A percentile compares a stretch with the other conserved stretches of the same genome.
Evolutionary conservation across 2,113 vertebrate species (phyloP).

Genomic region (Petaurus breviceps): DNA sequence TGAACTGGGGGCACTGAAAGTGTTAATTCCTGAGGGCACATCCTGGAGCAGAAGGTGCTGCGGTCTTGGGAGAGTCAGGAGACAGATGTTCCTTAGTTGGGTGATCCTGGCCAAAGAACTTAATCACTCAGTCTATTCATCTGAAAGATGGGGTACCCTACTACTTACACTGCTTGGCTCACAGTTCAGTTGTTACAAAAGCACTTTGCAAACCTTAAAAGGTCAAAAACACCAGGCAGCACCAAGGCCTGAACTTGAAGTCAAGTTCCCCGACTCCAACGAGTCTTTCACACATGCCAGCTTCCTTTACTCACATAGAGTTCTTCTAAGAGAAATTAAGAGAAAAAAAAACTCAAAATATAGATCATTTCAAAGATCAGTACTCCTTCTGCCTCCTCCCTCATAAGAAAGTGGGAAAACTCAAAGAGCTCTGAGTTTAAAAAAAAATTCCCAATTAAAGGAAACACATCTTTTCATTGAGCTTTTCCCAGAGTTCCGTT

Average conservation of each 20-base stretch:
- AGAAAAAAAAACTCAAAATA: not conserved
- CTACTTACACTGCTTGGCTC: not conserved
- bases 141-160: not conserved
- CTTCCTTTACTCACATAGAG: not conserved
- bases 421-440: not conserved
- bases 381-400: not conserved
- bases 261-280: not conserved
- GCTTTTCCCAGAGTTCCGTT: not conserved
- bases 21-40: not conserved
- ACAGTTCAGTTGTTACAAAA: not conserved
- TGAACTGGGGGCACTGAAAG: not conserved
- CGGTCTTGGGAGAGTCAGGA: not conserved
- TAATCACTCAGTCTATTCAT: not conserved
- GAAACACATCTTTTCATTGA: not conserved
- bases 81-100: not conserved
- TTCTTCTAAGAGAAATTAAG: not conserved
- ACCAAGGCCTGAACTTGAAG: not conserved
- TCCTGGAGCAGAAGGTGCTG: not conserved
- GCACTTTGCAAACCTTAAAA: not conserved
- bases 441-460: not conserved
- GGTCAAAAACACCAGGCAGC: too few species aligned
- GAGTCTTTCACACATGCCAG: not conserved
- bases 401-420: not conserved
- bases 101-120: not conserved
- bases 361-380: not conserved